Evolutionary conservation across 2,888 invertebrate species (phyloP).

Genomic region (Opisthograptis luteolata): DNA sequence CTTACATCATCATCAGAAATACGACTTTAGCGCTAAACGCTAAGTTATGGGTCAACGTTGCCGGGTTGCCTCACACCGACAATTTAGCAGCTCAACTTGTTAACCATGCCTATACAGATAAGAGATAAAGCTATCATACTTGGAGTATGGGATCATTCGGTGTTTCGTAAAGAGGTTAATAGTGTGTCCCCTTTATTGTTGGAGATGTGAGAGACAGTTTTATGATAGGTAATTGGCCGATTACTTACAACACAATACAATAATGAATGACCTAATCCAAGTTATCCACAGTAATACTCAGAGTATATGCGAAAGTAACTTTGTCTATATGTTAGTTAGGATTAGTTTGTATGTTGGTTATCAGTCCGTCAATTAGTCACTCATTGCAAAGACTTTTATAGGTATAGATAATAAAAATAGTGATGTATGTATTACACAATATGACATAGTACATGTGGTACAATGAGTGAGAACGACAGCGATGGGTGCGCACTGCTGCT

Average conservation of each 20-base stretch:
- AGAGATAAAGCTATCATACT: slow-evolving; percentile 43
- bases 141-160: slow-evolving; percentile 42
- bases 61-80: slow-evolving; percentile 37
- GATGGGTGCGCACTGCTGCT: slow-evolving; percentile 38
- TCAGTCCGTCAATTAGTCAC: too few species aligned
- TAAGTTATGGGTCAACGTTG: slow-evolving; percentile 48
- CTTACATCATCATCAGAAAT: slow-evolving; percentile 70
- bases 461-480: too few species aligned
- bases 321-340: too few species aligned
- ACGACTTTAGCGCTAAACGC: slow-evolving; percentile 38
- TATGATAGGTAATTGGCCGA: slow-evolving; percentile 13
- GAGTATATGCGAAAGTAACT: too few species aligned
- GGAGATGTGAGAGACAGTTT: not conserved
- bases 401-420: too few species aligned
- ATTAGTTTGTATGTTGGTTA: too few species aligned
- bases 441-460: too few species aligned
- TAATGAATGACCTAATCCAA: too few species aligned
- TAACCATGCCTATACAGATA: slow-evolving; percentile 25
- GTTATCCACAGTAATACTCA: too few species aligned
- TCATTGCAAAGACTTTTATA: too few species aligned
- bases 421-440: too few species aligned
- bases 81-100: slow-evolving; percentile 9
- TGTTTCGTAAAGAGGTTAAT: slow-evolving; percentile 36
- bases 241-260: too few species aligned
- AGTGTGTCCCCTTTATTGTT: not conserved